phyloP scores from a whole-genome alignment of 2,888 invertebrate genomes.

The Melanchra persicariae region DNA sequence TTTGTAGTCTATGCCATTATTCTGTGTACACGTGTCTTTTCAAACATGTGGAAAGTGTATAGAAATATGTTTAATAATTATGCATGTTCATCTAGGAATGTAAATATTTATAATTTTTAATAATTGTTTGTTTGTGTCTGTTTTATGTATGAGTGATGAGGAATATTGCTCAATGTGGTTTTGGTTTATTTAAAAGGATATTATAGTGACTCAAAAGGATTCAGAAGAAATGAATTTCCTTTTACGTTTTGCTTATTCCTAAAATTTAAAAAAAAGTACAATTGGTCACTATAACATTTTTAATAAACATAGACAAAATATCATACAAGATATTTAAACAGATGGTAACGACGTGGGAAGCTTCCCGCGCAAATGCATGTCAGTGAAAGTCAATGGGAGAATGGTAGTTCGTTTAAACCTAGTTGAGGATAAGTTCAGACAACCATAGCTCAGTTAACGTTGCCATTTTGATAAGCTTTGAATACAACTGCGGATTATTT shows the following conservation, averaged over 20 bases:
- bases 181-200: background rate
- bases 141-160: background rate
- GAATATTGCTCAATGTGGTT: background rate
- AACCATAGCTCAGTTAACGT: background rate
- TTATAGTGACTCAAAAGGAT: background rate
- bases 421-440: conserved; percentile 28
- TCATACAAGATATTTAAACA: background rate
- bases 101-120: conserved; percentile 15
- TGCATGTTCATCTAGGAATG: conserved; percentile 33
- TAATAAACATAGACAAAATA: conserved; percentile 9
- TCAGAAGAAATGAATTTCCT: background rate
- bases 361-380: conserved; percentile 31
- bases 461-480: background rate
- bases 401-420: background rate
- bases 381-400: background rate
- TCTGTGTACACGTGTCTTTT: conserved; percentile 16
- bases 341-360: background rate
- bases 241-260: background rate
- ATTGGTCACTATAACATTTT: no score
- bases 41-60: conserved; percentile 16
- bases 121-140: background rate
- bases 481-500: background rate
- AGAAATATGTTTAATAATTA: conserved; percentile 7
- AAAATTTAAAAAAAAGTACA: no score
- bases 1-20: conserved; percentile 21